Base-by-base conservation (phyloP, 2,797 vertebrate genomes). In the Melanotaenia pygmaea region DNA sequence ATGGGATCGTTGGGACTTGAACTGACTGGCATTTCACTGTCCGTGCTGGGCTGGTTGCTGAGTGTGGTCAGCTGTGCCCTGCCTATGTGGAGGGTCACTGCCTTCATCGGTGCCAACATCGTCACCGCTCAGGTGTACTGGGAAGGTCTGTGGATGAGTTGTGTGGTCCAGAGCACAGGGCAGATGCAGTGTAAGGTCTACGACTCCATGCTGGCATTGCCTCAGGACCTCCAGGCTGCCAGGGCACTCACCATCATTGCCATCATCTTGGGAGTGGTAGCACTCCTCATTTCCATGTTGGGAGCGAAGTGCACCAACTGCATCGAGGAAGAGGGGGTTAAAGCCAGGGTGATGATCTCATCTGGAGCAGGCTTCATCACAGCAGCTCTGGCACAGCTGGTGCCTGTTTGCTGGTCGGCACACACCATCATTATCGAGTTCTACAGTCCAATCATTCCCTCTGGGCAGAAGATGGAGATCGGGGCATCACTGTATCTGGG, bases 251-350 rank as follows among this genome's bases (percentile, higher is more conserved):
- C 95, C 0, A 75, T 99, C 1, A 91, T 97, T 13, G 61, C 95
- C 81, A 94, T 98, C 45, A 75, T 98, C 5, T 18, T 98, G 58
- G 95, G 94, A 0, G 5, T 94, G 14, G 54, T 98, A 20, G 96
- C 94, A 1, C 91, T 98, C 12, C 84, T 98, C 35, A 91, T 98
- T 40, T 89, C 97, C 59, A 87, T 97, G 3, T 90, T 96, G 66
- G 97, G 97, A 0, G 97, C 96, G 11, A 96, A 98, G 91, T 99
- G 97, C 87, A 98, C 97, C 84, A 96, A 95, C 90, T 99, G 97
- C 70, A 94, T 97, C n/a, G 95, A 97, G 45, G 96, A 97, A 0
- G 96, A 98, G n/a, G 89, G 77, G 0, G 76, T 90, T 32, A 99
- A 99, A 84, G 95, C 97, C 86, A 95, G 93, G 81, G 95, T 98